Base-by-base conservation (phyloP, 2,888 invertebrate species). In the Caprella mutica region DNA sequence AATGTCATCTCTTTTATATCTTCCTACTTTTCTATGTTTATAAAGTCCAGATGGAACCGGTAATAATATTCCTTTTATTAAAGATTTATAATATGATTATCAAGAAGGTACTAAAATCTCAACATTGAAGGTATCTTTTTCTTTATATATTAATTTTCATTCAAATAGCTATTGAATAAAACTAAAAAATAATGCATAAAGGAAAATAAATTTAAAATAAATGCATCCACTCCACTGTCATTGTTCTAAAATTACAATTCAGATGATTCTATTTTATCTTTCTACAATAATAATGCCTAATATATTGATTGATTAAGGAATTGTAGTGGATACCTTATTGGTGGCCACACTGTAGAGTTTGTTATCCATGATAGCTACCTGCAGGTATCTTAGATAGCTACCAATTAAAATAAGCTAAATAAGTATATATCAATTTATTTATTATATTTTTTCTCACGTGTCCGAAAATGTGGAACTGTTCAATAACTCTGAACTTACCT, bases 181-280 rank as follows among this genome's bases (percentile, higher is more conserved):
- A 46, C 6, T 9, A 48, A 17, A 17, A 44, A 42, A 9, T n/a
- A 46, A 26, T n/a, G 12, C 9, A 23, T 6, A n/a, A 40, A 9
- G 53, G 33, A 9, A 52, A 56, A 23, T 24, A 23, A 12, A 12
- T 55, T n/a, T n/a, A n/a, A n/a, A n/a, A n/a, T n/a, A n/a, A n/a
- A n/a, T n/a, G n/a, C n/a, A n/a, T n/a, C n/a, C n/a, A n/a, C n/a
- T n/a, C n/a, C n/a, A n/a, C n/a, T n/a, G n/a, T n/a, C n/a, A n/a
- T n/a, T n/a, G n/a, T n/a, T n/a, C n/a, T n/a, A n/a, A n/a, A n/a
- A n/a, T n/a, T n/a, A n/a, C n/a, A n/a, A n/a, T n/a, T n/a, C n/a
- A n/a, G n/a, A n/a, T n/a, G n/a, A n/a, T n/a, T n/a, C n/a, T n/a
- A n/a, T n/a, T n/a, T n/a, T n/a, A n/a, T n/a, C n/a, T n/a, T n/a